Evolutionary conservation across 2,113 vertebrate species (phyloP).

Genomic region (Otis tarda): DNA sequence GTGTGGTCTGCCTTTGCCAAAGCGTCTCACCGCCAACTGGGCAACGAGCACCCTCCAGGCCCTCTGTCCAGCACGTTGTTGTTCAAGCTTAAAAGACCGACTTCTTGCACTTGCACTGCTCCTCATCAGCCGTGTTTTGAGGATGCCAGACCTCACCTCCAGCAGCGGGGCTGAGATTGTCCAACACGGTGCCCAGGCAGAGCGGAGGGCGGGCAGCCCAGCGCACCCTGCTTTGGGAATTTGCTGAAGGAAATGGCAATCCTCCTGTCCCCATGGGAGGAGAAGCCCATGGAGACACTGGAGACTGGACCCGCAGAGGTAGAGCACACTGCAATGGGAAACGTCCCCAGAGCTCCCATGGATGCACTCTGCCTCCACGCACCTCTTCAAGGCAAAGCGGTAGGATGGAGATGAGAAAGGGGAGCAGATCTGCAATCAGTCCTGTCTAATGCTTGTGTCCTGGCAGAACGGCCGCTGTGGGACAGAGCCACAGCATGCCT

Average conservation of each 20-base stretch:
- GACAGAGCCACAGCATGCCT: background rate
- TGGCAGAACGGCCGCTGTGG: background rate
- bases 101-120: background rate
- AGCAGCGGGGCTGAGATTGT: background rate
- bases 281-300: background rate
- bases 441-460: background rate
- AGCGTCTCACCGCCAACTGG: too few species aligned
- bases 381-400: too few species aligned
- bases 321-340: background rate
- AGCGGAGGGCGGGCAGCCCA: accelerated
- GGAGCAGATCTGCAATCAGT: too few species aligned
- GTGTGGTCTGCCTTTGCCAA: background rate
- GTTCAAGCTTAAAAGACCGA: accelerated
- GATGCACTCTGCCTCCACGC: background rate
- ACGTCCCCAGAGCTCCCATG: background rate
- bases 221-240: background rate
- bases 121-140: background rate
- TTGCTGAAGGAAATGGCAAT: background rate
- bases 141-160: background rate
- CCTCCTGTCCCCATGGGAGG: too few species aligned
- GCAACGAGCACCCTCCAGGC: background rate
- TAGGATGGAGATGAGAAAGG: background rate
- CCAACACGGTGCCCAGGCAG: accelerated
- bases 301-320: too few species aligned
- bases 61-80: too few species aligned